A percentile compares a stretch with the other conserved stretches of the same genome.
phyloP scores from a whole-genome alignment of 2,113 vertebrate genomes.

The Nanorana parkeri region DNA sequence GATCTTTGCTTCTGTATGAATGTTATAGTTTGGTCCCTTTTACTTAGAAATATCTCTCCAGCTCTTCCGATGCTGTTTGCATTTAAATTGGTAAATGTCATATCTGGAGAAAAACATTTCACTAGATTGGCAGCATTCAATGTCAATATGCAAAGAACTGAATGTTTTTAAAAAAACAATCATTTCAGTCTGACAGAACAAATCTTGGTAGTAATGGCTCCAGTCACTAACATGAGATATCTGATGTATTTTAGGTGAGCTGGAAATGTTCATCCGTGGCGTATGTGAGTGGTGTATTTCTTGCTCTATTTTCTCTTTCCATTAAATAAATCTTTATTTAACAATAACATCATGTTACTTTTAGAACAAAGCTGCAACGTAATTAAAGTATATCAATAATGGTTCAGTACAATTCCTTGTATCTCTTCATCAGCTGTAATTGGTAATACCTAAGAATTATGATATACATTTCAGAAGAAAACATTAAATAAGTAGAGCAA shows the following conservation, averaged over 20 bases:
- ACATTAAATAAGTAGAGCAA: too few species aligned
- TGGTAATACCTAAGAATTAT: too few species aligned
- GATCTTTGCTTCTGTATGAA: background rate
- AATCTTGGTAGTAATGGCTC: constrained; percentile 32
- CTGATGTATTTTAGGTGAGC: constrained; percentile 17
- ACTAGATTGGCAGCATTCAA: constrained; percentile 21
- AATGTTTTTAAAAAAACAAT: constrained; percentile 29
- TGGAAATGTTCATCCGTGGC: background rate
- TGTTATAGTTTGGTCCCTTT: background rate
- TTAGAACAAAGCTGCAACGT: background rate
- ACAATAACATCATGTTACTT: background rate
- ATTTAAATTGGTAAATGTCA: constrained; percentile 45
- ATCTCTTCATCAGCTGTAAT: background rate
- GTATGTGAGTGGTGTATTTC: background rate
- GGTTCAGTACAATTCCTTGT: background rate
- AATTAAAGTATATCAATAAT: background rate
- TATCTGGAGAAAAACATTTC: constrained; percentile 34
- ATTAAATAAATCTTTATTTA: background rate
- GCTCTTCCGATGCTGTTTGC: constrained; percentile 15
- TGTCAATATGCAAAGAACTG: constrained; percentile 30
- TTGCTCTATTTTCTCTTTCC: background rate
- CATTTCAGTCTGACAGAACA: constrained; percentile 37
- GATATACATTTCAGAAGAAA: too few species aligned
- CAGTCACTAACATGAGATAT: constrained; percentile 23
- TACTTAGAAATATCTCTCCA: background rate